phyloP scores from a whole-genome alignment of 2,888 invertebrate genomes.

The Napeogenes sylphis region DNA sequence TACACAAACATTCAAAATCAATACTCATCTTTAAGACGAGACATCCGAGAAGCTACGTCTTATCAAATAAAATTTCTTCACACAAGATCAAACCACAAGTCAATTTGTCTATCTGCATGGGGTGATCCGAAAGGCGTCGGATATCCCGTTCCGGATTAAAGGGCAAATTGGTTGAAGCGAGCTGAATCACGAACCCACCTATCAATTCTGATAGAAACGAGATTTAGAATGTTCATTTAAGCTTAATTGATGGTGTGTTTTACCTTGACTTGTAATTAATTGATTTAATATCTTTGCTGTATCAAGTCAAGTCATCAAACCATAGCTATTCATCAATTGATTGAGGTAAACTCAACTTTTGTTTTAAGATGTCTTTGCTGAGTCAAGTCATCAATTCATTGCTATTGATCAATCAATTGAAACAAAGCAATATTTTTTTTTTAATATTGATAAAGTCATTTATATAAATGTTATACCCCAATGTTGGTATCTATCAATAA shows the following conservation, averaged over 20 bases:
- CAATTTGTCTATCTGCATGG: constrained; percentile 36
- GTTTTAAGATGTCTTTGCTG: too few species aligned
- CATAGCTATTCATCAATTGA: too few species aligned
- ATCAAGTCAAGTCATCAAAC: neutral
- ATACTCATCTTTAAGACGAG: too few species aligned
- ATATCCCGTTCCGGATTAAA: constrained; percentile 58
- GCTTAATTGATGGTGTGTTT: neutral
- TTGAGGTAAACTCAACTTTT: too few species aligned
- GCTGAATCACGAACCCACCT: constrained; percentile 49
- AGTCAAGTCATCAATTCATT: too few species aligned
- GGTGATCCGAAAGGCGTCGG: constrained; percentile 48
- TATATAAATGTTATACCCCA: too few species aligned
- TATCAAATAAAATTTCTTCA: neutral
- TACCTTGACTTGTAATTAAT: neutral
- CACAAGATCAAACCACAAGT: constrained; percentile 30
- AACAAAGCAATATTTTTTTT: too few species aligned
- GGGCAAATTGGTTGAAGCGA: constrained; percentile 69
- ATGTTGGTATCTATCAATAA: too few species aligned
- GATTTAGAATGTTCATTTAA: constrained; percentile 10
- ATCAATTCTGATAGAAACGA: constrained; percentile 54
- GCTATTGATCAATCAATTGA: too few species aligned
- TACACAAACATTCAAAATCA: too few species aligned
- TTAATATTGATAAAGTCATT: too few species aligned
- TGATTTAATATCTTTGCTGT: neutral
- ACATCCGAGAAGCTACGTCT: too few species aligned